Base-by-base conservation (phyloP, 2,113 vertebrate species). In the Tetraodon nigroviridis region DNA sequence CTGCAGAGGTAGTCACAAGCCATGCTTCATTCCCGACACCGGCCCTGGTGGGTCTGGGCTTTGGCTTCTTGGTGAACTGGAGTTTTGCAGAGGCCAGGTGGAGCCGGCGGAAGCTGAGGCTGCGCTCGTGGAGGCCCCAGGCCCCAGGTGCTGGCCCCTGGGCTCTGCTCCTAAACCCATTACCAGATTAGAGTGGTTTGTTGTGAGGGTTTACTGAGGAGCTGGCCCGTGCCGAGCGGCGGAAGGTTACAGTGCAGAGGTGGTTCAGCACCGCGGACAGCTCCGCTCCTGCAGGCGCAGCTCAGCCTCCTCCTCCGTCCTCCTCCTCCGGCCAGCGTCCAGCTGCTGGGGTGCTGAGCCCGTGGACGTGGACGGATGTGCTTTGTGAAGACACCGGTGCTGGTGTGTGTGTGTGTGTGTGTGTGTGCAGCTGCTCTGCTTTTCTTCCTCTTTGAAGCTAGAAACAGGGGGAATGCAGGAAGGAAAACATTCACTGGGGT, bases 191-290 rank as follows among this genome's bases (percentile, higher is more conserved):
- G 62, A 60, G 57, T 40, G n/a, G 41, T 73, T 76, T 62, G 45
- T 32, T 41, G 59, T 51, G 1, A 44, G 61, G 72, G 58, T 67
- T 75, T 50, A 52, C 61, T 51, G 1, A 21, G 11, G 32, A 37
- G 32, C 32, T 37, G 32, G 11, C 7, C 8, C 32, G 10, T 8
- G 32, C 12, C 10, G 32, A 2, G 32, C 32, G 32, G 42, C 42
- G 42, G 42, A 44, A 16, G 42, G 42, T 14, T 44, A 37, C 32
- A 41, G 20, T 16, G 6, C 1, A 1, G 1, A 12, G 16, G 41
- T 12, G 24, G 20, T 49, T 79, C 81, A 84, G 84, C 61, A 88
- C 86, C 82, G 18, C 24, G 84, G 84, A 82, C 66, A 86, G 82
- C 75, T 82, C 77, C 79, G 22, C 45, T 37, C 32, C 8, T 37